These are phyloP conservation scores for Amphiprion clarkii DNA, from an alignment of 2,797 vertebrate species.

Conservation along the genomic window DNA sequence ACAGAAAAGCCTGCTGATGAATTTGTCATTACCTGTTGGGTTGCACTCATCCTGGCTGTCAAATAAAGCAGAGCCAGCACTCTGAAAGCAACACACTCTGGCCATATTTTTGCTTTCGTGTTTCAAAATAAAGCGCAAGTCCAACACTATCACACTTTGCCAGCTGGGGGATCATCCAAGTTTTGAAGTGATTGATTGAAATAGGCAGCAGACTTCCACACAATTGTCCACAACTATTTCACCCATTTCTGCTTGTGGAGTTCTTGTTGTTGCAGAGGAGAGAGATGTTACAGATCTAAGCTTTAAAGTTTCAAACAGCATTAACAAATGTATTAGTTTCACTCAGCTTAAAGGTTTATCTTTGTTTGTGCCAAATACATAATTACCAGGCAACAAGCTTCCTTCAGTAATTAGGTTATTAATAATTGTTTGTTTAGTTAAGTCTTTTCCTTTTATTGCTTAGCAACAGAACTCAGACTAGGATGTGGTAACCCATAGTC, in stretches of 20 bases:
- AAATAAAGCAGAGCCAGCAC: not conserved
- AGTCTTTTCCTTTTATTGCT: constrained; percentile 26
- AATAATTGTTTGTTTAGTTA: constrained; percentile 35
- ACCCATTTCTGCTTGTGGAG: not conserved
- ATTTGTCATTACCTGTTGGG: not conserved
- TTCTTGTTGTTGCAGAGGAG: not conserved
- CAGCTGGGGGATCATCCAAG: not conserved
- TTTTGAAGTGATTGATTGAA: constrained; percentile 5
- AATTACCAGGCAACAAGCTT: constrained; percentile 35
- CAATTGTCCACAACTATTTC: not conserved
- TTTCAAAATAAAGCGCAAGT: constrained; percentile 3
- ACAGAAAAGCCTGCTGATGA: not conserved
- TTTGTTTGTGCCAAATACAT: constrained; percentile 39
- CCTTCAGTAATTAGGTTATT: constrained; percentile 30
- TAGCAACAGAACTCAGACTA: constrained; percentile 25
- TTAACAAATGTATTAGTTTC: constrained; percentile 36
- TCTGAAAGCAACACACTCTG: not conserved
- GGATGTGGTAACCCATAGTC: not conserved
- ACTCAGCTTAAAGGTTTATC: constrained; percentile 30
- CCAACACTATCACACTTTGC: not conserved
- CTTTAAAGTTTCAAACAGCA: constrained; percentile 21
- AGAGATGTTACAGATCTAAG: constrained; percentile 1
- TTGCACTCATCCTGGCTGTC: not conserved
- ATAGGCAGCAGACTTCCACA: constrained; percentile 2
- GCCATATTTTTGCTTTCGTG: constrained; percentile 13